Conservation (phyloP, 1,140 invertebrate species). For the Cheumatopsyche charites region DNA sequence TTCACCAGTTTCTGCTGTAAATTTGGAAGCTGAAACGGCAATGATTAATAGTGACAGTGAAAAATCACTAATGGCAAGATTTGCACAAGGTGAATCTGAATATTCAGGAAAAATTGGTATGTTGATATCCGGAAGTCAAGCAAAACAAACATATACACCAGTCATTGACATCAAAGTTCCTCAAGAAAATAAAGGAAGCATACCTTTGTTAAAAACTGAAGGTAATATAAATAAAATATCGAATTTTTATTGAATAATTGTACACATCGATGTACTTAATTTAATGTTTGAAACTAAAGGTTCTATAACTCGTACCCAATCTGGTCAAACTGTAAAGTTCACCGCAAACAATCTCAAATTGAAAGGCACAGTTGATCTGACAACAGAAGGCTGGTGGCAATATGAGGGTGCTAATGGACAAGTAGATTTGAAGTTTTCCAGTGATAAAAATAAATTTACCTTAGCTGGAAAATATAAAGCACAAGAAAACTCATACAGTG, state of each 20-base stretch:
- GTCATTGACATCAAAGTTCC: slow-evolving; percentile 3
- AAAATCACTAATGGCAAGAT: not conserved
- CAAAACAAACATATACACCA: not conserved
- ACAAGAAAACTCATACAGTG: slow-evolving; percentile 52
- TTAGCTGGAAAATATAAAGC: not conserved
- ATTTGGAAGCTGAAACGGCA: slow-evolving; percentile 59
- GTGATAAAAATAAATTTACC: not conserved
- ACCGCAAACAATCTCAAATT: slow-evolving; percentile 16
- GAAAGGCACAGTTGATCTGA: not conserved
- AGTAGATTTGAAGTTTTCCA: slow-evolving; percentile 7
- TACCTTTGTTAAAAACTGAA: not conserved
- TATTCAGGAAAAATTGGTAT: slow-evolving; percentile 24
- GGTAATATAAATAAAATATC: not conserved
- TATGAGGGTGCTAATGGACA: not conserved
- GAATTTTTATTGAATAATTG: too few species aligned
- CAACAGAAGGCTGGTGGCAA: slow-evolving; percentile 2
- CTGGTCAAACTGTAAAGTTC: not conserved
- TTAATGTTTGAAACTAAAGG: not conserved
- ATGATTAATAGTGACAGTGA: slow-evolving; percentile 59
- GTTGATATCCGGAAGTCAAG: not conserved
- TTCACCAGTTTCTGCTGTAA: slow-evolving; percentile 63
- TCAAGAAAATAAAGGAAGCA: not conserved
- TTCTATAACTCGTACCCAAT: not conserved
- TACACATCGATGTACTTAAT: not conserved
- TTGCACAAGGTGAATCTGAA: not conserved